phyloP scores from a whole-genome alignment of 1,140 invertebrate genomes.

The Drosophila busckii region DNA sequence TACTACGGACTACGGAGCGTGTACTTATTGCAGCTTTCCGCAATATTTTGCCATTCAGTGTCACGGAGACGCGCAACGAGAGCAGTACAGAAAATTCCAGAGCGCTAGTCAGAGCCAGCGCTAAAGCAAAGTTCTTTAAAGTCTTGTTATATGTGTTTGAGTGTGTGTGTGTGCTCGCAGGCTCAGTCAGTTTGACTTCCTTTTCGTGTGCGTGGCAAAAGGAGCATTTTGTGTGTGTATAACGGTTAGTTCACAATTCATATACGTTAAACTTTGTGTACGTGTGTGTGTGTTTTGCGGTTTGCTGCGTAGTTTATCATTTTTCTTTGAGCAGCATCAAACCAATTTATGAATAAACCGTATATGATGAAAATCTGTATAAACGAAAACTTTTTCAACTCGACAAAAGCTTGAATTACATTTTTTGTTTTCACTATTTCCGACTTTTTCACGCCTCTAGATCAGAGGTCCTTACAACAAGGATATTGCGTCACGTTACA shows the following conservation, averaged over 20 bases:
- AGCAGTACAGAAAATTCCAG: constrained; percentile 48
- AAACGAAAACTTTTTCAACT: background rate
- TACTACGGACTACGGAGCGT: too few relatives aligned
- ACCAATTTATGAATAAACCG: background rate
- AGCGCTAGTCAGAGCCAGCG: constrained; percentile 11
- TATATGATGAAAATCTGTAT: background rate
- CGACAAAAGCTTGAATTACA: constrained; percentile 5
- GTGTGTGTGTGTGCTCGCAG: constrained; percentile 11
- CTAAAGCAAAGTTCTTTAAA: constrained; percentile 13
- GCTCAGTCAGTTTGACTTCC: constrained; percentile 5
- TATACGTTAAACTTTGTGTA: constrained; percentile 4
- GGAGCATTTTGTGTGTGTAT: constrained; percentile 60
- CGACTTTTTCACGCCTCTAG: background rate
- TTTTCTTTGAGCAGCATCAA: constrained; percentile 1
- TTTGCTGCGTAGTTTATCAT: constrained; percentile 22
- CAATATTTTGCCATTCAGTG: constrained; percentile 56
- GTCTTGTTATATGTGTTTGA: constrained; percentile 10
- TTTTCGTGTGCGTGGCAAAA: constrained; percentile 17
- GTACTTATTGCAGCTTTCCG: constrained; percentile 59
- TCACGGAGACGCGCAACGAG: constrained; percentile 57
- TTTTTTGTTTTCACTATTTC: constrained; percentile 2
- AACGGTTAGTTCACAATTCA: constrained; percentile 54
- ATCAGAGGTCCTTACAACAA: constrained; percentile 2
- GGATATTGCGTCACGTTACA: constrained; percentile 39
- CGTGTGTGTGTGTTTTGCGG: constrained; percentile 6